Percentiles rank a stretch among this genome's conserved stretches.
phyloP scores from a whole-genome alignment of 2,888 invertebrate species.

The Dastarcus helophoroides region DNA sequence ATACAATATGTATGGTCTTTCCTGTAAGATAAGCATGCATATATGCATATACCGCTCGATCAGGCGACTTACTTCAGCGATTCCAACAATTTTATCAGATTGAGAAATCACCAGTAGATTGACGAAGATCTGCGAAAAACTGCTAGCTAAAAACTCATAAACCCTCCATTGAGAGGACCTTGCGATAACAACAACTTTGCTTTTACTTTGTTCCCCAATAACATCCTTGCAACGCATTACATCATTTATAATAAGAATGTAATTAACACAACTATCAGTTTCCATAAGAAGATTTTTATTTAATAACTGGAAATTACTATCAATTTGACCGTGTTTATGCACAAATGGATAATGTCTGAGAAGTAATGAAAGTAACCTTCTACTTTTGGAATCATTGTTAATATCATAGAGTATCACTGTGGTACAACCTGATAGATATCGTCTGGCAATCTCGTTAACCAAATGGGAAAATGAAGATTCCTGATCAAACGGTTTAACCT shows the following conservation, averaged over 20 bases:
- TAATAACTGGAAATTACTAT: slow-evolving; percentile 37
- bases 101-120: slow-evolving; percentile 60
- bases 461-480: slow-evolving; percentile 48
- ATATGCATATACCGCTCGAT: neutral
- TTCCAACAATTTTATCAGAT: slow-evolving; percentile 41
- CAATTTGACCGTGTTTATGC: slow-evolving; percentile 52
- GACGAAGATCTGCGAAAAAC: slow-evolving; percentile 51
- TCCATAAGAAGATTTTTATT: slow-evolving; percentile 38
- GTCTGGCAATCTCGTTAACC: slow-evolving; percentile 45
- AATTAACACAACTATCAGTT: slow-evolving; percentile 46
- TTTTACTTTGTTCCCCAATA: slow-evolving; percentile 49
- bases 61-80: slow-evolving; percentile 20
- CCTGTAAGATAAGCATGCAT: slow-evolving; percentile 32
- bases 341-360: slow-evolving; percentile 45
- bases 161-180: slow-evolving; percentile 65
- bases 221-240: slow-evolving; percentile 46
- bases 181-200: slow-evolving; percentile 55
- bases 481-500: slow-evolving; percentile 34
- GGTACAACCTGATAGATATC: slow-evolving; percentile 52
- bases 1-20: slow-evolving; percentile 59
- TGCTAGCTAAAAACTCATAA: slow-evolving; percentile 54
- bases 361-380: slow-evolving; percentile 45
- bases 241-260: slow-evolving; percentile 55
- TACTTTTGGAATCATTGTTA: slow-evolving; percentile 44
- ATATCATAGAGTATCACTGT: slow-evolving; percentile 57